Evolutionary conservation across 53 echinoderm and acorn worm genomes (phyloP).

Genomic region (Paracentrotus lividus): DNA sequence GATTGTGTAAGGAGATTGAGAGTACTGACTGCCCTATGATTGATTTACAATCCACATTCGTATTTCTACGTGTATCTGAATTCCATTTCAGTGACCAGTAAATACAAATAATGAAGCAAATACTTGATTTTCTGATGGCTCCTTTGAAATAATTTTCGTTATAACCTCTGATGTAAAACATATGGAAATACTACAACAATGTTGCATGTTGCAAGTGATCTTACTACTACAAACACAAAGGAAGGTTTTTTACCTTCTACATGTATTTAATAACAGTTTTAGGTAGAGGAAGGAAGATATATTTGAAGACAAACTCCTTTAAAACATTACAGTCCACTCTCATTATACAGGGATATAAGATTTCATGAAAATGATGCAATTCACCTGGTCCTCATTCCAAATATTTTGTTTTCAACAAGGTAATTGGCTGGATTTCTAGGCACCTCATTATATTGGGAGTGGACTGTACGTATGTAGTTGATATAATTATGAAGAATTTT

Average conservation of each 20-base stretch:
- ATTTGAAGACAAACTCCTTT: not conserved
- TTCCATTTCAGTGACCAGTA: not conserved
- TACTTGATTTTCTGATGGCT: not conserved
- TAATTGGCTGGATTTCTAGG: too few species aligned
- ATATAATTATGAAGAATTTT: too few species aligned
- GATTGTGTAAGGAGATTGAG: not conserved
- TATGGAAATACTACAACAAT: conserved; percentile 21
- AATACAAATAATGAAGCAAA: not conserved
- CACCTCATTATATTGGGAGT: too few species aligned
- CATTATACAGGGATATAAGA: too few species aligned
- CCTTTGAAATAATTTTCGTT: not conserved
- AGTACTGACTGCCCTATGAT: conserved; percentile 15
- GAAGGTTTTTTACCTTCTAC: not conserved
- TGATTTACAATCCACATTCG: not conserved
- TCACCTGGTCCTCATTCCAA: too few species aligned
- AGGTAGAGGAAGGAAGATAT: not conserved
- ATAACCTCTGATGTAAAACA: not conserved
- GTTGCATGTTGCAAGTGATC: not conserved
- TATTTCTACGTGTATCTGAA: not conserved
- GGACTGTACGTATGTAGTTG: too few species aligned
- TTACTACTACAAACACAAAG: not conserved
- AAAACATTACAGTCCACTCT: too few species aligned
- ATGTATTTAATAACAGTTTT: not conserved
- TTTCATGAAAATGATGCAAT: too few species aligned
- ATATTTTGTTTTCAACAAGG: too few species aligned